A percentile compares a stretch with the other conserved stretches of the same genome.
phyloP scores from a whole-genome alignment of 2,797 vertebrate species.

The Acanthis flammea region DNA sequence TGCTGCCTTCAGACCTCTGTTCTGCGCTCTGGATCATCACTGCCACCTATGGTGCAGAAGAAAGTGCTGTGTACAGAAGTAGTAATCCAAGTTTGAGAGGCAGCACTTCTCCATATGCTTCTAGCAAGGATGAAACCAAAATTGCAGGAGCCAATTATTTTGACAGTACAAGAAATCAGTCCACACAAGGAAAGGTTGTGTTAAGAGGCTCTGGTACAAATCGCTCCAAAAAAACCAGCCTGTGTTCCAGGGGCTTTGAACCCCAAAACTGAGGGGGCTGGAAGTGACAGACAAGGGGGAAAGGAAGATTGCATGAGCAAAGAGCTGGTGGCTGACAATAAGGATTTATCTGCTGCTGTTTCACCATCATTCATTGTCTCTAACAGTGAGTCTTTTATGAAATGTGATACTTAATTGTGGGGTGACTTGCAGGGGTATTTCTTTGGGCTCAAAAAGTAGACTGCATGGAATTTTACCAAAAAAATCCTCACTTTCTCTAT shows the following conservation, averaged over 20 bases:
- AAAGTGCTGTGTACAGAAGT: neutral
- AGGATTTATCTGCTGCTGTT: neutral
- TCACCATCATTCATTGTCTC: neutral
- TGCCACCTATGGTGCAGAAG: neutral
- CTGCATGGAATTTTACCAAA: neutral
- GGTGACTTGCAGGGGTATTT: neutral
- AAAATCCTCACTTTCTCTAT: neutral
- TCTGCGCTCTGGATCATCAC: neutral
- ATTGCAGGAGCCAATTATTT: neutral
- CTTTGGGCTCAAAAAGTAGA: neutral
- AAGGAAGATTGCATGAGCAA: neutral
- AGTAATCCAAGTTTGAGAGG: neutral
- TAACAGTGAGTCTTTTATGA: neutral
- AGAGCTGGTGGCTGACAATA: neutral
- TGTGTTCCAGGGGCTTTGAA: accelerated
- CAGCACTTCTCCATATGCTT: accelerated
- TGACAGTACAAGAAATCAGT: neutral
- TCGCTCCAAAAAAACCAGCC: neutral
- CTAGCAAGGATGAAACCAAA: neutral
- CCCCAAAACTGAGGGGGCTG: neutral
- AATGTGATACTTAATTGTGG: neutral
- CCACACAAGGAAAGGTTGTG: neutral
- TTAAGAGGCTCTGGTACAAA: neutral
- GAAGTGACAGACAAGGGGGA: neutral
- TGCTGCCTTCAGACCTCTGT: neutral